Evolutionary conservation across 1,140 invertebrate genomes (phyloP), one percentile per base, ranked within the genome.

Genomic region (Adelges cooleyi): DNA sequence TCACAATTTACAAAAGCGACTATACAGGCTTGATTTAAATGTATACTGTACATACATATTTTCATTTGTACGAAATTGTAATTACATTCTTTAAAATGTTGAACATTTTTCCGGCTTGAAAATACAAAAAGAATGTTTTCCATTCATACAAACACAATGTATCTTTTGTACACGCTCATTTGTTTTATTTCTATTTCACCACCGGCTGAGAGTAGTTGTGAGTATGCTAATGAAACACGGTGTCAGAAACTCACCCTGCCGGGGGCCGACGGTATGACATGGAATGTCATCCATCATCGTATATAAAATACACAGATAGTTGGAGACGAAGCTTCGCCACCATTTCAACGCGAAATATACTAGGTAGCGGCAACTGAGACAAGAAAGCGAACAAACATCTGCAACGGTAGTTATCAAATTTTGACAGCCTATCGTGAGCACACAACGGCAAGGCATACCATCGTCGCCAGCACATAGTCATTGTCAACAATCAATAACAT

Each of bases 241-340:
- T 62, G 56, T 62, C 56, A 48, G 18, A 48, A 62, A 46, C 33
- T 48, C 56, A 62, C 56, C 54, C 44, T 13, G 40, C 22, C 56
- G 18, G 38, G 22, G 42, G 46, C 17, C 54, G 44, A 4, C 54
- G 0, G 3, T 22, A 10, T 62, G 25, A 62, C 56, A n/a, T 17
- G 38, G 23, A 38, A 56, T 56, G 42, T 18, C 40, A 62, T 62
- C 56, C 56, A 62, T 62, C 56, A 62, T 62, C 17, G 25, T 46
- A 62, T 48, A 33, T 33, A n/a, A n/a, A 29, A 62, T 33, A 46
- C 56, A 48, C 29, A 48, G 20, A 62, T 1, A 48, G 4, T 17
- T 18, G 46, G 18, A 33, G 18, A 9, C 23, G 8, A 40, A n/a
- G 38, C 56, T 62, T 0, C 29, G 38, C 23, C 11, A 33, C 11